These are phyloP conservation scores for Morbakka virulenta DNA, from an alignment of 30 jellyfish, hydroid and myxozoan species.

Conservation along the genomic window DNA sequence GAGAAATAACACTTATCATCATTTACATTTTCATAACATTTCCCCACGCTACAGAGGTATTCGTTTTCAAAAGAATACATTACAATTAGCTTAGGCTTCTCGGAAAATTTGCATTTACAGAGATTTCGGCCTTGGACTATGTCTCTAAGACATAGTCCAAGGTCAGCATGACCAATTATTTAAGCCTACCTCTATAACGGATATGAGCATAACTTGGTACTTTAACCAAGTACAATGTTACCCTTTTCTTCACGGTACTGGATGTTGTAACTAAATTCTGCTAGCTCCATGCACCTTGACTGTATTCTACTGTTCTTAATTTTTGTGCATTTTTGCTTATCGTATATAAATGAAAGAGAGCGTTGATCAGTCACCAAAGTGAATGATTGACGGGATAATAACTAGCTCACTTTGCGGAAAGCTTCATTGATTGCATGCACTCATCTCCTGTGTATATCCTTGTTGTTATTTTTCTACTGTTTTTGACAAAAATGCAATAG, in stretches of 20 bases:
- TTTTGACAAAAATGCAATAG: slow-evolving; percentile 35
- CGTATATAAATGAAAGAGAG: slow-evolving; percentile 46
- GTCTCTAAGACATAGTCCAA: too few relatives aligned
- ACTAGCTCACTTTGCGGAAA: slow-evolving; percentile 61
- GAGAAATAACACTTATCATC: too few relatives aligned
- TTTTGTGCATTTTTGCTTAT: too few relatives aligned
- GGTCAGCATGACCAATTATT: too few relatives aligned
- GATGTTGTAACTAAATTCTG: slow-evolving; percentile 31
- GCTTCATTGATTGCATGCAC: slow-evolving; percentile 55
- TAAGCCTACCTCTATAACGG: too few relatives aligned
- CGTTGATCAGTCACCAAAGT: slow-evolving; percentile 52
- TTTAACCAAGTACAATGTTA: not conserved
- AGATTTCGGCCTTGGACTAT: too few relatives aligned
- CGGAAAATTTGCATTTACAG: too few relatives aligned
- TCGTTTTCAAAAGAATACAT: too few relatives aligned
- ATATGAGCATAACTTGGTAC: too few relatives aligned
- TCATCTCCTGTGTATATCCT: slow-evolving; percentile 16
- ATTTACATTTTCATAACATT: too few relatives aligned
- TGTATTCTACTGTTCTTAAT: slow-evolving; percentile 53
- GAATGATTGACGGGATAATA: slow-evolving; percentile 42
- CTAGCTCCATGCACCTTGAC: slow-evolving; percentile 61
- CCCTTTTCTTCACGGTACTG: slow-evolving; percentile 41
- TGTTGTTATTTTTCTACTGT: slow-evolving; percentile 6
- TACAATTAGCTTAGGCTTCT: too few relatives aligned
- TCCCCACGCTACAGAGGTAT: too few relatives aligned